These are phyloP conservation scores for Enteromius paludinosus DNA, from an alignment of 2,797 vertebrate genomes.

Conservation along the genomic window DNA sequence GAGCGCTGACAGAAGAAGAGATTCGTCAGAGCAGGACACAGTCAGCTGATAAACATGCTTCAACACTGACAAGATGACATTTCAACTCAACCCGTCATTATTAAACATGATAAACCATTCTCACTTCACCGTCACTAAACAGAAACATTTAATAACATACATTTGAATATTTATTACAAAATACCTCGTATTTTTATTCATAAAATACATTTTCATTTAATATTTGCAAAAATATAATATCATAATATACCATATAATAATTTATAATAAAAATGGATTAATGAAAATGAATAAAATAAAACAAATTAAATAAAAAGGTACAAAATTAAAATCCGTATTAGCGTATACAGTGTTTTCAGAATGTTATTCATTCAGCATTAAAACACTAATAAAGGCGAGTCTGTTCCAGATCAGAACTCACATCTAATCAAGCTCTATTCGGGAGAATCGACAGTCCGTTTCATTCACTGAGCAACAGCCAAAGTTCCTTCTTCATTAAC, in stretches of 20 bases:
- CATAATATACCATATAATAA: not conserved
- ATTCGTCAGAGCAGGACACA: not conserved
- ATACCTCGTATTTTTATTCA: too few species aligned
- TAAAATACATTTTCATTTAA: too few species aligned
- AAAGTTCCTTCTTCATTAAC: constrained; percentile 42
- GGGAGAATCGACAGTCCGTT: constrained; percentile 41
- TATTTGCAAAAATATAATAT: too few species aligned
- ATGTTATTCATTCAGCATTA: not conserved
- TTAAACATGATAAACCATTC: too few species aligned
- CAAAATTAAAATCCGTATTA: too few species aligned
- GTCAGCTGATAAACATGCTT: not conserved
- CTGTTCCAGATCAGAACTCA: not conserved
- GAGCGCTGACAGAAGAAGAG: not conserved
- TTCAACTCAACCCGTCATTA: not conserved
- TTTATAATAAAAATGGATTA: not conserved
- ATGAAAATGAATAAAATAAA: not conserved
- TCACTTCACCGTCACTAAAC: not conserved
- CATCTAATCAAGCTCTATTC: constrained; percentile 54
- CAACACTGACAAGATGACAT: not conserved
- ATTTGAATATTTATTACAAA: not conserved
- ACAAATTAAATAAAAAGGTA: not conserved
- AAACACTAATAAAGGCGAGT: not conserved
- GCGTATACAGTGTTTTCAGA: too few species aligned
- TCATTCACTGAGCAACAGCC: constrained; percentile 44
- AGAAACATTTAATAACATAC: not conserved